Conservation (phyloP, 2,113 vertebrate genomes). For the Oxyruncus cristatus region DNA sequence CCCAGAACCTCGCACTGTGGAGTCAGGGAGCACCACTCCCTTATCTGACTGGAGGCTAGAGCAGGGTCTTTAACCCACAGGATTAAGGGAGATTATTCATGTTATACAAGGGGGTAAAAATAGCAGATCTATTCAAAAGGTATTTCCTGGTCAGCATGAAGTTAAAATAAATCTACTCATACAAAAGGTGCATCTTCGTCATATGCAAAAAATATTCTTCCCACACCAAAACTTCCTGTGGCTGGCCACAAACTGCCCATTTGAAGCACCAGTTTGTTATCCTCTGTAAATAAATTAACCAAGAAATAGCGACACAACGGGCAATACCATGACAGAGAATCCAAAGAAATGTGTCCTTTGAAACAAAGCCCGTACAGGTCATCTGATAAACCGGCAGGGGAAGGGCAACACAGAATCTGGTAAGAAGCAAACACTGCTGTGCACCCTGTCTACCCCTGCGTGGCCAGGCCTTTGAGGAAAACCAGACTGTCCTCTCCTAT, state of each 20-base stretch:
- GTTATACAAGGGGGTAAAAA: not conserved
- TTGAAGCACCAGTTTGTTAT: not conserved
- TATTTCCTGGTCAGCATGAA: not conserved
- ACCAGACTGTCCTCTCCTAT: accelerated
- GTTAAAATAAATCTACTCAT: not conserved
- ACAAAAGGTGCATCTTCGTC: not conserved
- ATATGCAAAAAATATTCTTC: not conserved
- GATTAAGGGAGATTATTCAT: not conserved
- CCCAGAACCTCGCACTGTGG: accelerated
- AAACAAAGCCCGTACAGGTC: not conserved
- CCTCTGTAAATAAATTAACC: not conserved
- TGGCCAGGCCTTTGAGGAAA: not conserved
- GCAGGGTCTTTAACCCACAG: not conserved
- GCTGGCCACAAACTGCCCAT: not conserved
- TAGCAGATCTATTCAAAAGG: not conserved
- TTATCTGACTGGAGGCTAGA: not conserved
- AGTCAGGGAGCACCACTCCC: not conserved
- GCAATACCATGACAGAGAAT: not conserved
- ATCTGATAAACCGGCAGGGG: not conserved
- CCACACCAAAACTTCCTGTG: not conserved
- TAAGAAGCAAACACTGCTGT: accelerated
- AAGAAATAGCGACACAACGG: not conserved
- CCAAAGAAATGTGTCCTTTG: not conserved
- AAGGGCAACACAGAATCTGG: not conserved
- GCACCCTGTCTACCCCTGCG: not conserved